Conservation (phyloP, 2,113 vertebrate species). For the human (Homo sapiens) region GRCh38 chr4:183582501-183583000, state of each 20-base stretch:
- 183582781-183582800: background rate
- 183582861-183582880: background rate
- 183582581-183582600: background rate
- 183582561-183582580: background rate
- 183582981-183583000: too few relatives aligned
- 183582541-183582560: background rate
- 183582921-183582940: too few relatives aligned
- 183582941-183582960: too few relatives aligned
- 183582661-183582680: background rate
- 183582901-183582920: too few relatives aligned
- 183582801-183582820: background rate
- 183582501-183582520: background rate
- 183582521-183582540: fast-evolving
- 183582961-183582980: too few relatives aligned
- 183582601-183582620: background rate
- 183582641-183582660: background rate
- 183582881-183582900: too few relatives aligned
- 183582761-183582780: background rate
- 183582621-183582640: background rate
- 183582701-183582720: background rate
- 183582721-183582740: background rate
- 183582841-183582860: background rate
- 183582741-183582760: background rate
- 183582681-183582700: background rate
- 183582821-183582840: background rate